Evolutionary conservation across 2,888 invertebrate genomes (phyloP), one percentile per base, ranked within the genome.

Genomic region (Noctua janthina): DNA sequence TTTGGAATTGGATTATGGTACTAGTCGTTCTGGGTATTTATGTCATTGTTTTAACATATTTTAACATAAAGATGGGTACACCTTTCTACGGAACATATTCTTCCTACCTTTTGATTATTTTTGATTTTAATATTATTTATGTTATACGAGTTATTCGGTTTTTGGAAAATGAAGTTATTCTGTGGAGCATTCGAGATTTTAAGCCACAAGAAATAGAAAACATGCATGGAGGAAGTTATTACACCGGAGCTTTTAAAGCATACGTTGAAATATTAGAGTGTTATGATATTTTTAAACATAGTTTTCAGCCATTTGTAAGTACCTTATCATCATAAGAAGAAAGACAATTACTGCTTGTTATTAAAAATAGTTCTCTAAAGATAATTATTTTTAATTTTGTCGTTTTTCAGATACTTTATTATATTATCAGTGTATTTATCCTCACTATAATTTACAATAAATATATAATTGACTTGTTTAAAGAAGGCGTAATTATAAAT

Each of bases 1-100:
- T 78, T 56, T 66, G 56, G 35, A 86, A 76, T 51, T 86, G 86
- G 86, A 39, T 86, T 51, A 10, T 20, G 17, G 35, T 68, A 17
- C 11, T 68, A 11, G 3, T 39, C 1, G 43, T 20, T n/a, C 11
- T 78, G 20, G 3, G 49, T 13, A 23, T 59, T 13, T 54, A 81
- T 23, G 6, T 35, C 0, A 20, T 71, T 29, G 0, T 73, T 2
- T 8, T 69, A 1, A 35, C 35, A 49, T 62, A 46, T 23, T 29
- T 51, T 15, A 15, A 7, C 17, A 2, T 54, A 1, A 20, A 75
- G 5, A 0, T 46, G 1, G 7, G 29, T 23, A 0, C 23, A 1
- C n/a, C 46, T 46, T 39, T 79, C 7, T n/a, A 43, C n/a, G 6
- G 13, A 20, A 7, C 20, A 1, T 43, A 0, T 29, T 1, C 0